phyloP scores from a whole-genome alignment of 2,888 invertebrate genomes.

The Pelosia muscerda region DNA sequence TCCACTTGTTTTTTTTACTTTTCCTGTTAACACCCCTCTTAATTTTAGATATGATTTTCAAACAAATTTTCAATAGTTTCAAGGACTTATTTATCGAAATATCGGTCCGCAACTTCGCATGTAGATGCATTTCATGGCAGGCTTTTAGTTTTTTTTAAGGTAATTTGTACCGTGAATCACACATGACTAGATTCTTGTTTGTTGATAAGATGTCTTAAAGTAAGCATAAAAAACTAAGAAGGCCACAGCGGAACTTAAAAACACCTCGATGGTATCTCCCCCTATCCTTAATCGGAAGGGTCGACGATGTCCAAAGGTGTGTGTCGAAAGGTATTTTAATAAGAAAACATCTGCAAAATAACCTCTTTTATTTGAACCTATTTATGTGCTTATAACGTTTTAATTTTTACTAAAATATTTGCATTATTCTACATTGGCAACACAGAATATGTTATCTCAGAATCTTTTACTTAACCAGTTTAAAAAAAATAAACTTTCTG shows the following conservation, averaged over 20 bases:
- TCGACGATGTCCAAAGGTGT: constrained; percentile 24
- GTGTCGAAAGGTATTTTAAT: constrained; percentile 19
- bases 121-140: background rate
- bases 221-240: constrained; percentile 10
- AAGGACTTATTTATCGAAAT: too few species aligned
- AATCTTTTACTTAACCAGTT: background rate
- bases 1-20: too few species aligned
- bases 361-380: background rate
- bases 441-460: background rate
- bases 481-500: background rate
- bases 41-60: too few species aligned
- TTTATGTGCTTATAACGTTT: too few species aligned
- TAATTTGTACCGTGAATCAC: constrained; percentile 2
- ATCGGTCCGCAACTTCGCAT: background rate
- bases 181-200: background rate
- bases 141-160: background rate
- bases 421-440: background rate
- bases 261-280: constrained; percentile 23
- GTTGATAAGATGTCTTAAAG: background rate
- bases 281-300: constrained; percentile 19
- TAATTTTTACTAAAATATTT: too few species aligned
- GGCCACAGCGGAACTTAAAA: constrained; percentile 15
- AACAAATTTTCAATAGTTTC: too few species aligned
- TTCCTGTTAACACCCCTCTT: too few species aligned
- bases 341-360: constrained; percentile 29